Evolutionary conservation across 2,113 vertebrate genomes (phyloP).

Genomic region (Mesoclemmys tuberculata): DNA sequence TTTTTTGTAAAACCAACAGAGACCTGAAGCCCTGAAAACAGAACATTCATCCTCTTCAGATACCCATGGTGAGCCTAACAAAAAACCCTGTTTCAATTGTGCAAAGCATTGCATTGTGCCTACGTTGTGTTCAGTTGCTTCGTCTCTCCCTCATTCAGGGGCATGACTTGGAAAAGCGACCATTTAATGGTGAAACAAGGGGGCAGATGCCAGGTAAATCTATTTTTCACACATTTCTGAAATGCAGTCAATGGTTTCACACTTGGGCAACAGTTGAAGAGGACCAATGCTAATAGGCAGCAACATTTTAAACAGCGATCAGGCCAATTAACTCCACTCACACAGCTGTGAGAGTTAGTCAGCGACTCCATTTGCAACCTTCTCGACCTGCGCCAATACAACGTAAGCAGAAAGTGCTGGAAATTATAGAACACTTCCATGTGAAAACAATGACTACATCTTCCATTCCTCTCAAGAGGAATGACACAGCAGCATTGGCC

Average conservation of each 20-base stretch:
- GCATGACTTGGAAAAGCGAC: neutral
- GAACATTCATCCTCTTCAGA: neutral
- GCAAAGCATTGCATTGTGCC: neutral
- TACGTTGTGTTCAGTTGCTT: neutral
- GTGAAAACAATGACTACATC: neutral
- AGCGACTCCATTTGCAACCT: fast-evolving
- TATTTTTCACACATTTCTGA: neutral
- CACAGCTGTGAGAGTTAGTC: neutral
- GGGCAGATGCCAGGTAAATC: neutral
- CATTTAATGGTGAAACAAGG: neutral
- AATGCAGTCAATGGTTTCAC: constrained; percentile 4
- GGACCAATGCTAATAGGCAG: neutral
- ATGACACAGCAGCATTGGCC: neutral
- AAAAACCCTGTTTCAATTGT: neutral
- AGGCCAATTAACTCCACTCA: neutral
- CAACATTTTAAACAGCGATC: constrained; percentile 1
- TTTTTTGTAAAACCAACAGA: neutral
- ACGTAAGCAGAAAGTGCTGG: fast-evolving
- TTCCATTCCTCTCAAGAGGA: neutral
- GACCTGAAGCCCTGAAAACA: neutral
- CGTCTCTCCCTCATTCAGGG: neutral
- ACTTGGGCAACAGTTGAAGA: neutral
- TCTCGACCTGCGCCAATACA: neutral
- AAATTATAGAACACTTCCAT: neutral
- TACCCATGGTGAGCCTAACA: neutral